Evolutionary conservation across 2,888 invertebrate species (phyloP).

Genomic region (Desoria tigrina): DNA sequence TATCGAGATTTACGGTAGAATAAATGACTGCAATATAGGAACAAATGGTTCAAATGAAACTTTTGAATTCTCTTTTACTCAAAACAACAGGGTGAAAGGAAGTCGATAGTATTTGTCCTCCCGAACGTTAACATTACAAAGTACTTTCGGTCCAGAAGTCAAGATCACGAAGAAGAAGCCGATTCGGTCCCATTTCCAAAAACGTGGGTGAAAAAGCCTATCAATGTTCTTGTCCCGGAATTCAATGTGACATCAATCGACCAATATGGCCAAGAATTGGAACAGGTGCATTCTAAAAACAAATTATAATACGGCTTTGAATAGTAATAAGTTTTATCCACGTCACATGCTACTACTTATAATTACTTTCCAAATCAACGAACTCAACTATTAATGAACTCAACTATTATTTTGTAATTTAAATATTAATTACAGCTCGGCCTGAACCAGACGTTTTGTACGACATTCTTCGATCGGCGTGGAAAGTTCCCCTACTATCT

Average conservation of each 20-base stretch:
- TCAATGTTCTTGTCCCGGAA: conserved; percentile 27
- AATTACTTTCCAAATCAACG: too few species aligned
- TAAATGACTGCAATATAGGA: too few species aligned
- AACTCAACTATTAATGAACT: too few species aligned
- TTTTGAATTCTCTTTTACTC: too few species aligned
- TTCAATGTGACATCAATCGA: conserved; percentile 37
- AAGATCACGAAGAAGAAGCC: neutral
- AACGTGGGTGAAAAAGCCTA: conserved; percentile 27
- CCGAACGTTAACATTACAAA: conserved; percentile 41
- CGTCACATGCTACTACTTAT: too few species aligned
- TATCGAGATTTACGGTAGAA: too few species aligned
- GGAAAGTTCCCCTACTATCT: conserved; percentile 36
- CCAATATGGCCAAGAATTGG: conserved; percentile 42
- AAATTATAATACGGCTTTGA: too few species aligned
- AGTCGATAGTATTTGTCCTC: conserved; percentile 39
- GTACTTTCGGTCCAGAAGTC: conserved; percentile 24
- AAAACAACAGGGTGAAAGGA: conserved; percentile 38
- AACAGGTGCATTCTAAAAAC: too few species aligned
- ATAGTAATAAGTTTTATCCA: too few species aligned
- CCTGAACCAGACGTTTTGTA: conserved; percentile 43
- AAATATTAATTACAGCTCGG: conserved; percentile 31
- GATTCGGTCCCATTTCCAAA: conserved; percentile 40
- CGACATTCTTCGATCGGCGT: conserved; percentile 28
- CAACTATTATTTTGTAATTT: neutral
- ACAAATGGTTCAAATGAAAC: too few species aligned